Evolutionary conservation across 2,888 invertebrate genomes (phyloP), one percentile per base, ranked within the genome.

Genomic region (Acanthosepion pharaonis): DNA sequence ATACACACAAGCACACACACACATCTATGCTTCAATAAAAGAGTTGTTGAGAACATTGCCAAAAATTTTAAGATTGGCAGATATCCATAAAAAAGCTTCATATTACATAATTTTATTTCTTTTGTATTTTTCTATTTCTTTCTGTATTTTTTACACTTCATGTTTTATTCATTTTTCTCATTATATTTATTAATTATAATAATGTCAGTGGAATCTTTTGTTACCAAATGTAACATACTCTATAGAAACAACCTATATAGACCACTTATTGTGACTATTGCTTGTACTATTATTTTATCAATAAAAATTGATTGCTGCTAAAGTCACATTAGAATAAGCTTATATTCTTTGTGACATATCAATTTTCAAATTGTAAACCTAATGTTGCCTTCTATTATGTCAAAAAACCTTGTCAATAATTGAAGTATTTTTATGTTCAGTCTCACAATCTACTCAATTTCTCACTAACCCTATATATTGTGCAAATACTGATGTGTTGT

Each of bases 211-310:
- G 33, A 78, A 33, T 59, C 59, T 59, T 59, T 78, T 78, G 78
- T 78, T n/a, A n/a, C n/a, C n/a, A 78, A 78, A 78, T 78, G 78
- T 33, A 78, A 78, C n/a, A 59, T 59, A 59, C 59, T 20, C n/a
- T 78, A n/a, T n/a, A 78, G 78, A 78, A n/a, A n/a, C 78, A 28
- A 15, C n/a, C n/a, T 78, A 78, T n/a, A 78, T 78, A 78, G 11
- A 78, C 78, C 78, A 78, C 11, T 78, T n/a, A 78, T 78, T 78
- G 78, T n/a, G 18, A n/a, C n/a, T 78, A 3, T 78, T 78, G n/a
- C 78, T 78, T 78, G 78, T 78, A 33, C 78, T 78, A 78, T 78
- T 78, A 78, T 78, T 78, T 78, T 78, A 78, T 78, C 78, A 78
- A 78, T 78, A 78, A 78, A 78, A 78, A 78, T 78, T 78, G 78